Evolutionary conservation across 92 coral and sea anemone species (phyloP), one percentile per base, ranked within the genome.

Genomic region (Bergia puertoricense): DNA sequence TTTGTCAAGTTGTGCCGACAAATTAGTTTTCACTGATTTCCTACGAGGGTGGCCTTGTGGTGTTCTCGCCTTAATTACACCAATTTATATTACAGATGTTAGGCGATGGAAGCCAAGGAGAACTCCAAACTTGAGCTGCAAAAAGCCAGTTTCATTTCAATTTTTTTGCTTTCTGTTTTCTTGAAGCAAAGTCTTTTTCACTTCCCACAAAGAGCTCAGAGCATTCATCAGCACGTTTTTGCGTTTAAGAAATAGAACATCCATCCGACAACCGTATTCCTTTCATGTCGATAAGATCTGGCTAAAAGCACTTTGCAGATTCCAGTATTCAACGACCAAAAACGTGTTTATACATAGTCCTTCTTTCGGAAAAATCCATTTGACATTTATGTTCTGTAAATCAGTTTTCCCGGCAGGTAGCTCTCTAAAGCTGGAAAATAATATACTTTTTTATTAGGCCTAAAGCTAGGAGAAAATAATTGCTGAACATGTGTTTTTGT

Each of bases 261-360:
- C 41, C n/a, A 84, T 69, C 87, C 87, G 87, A 84, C 87, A 69
- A 30, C 22, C 59, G 54, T 84, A 84, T 84, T 69, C 67, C 77
- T 69, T 72, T 84, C 87, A 69, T 4, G 67, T 37, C 71, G 87
- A 84, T 84, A 84, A 84, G 87, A 84, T 84, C 87, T 84, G 44
- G 48, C 22, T 71, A 84, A 84, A 84, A 68, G 59, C 18, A 14
- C 59, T 71, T 71, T 69, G 13, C 39, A 18, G 87, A 68, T 39
- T 69, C 87, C 79, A 84, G 22, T 72, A 23, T 37, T 48, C 62
- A 66, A 42, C 51, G 45, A 84, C 77, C 18, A 45, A 66, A 46
- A 84, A 30, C 77, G 50, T 68, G 66, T 73, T 66, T 67, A 10
- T 8, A 20, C 6, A 54, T 11, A 54, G 59, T 56, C 44, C 41